These are phyloP conservation scores for Eilema griseolum DNA, from an alignment of 2,888 invertebrate species.

Conservation along the genomic window DNA sequence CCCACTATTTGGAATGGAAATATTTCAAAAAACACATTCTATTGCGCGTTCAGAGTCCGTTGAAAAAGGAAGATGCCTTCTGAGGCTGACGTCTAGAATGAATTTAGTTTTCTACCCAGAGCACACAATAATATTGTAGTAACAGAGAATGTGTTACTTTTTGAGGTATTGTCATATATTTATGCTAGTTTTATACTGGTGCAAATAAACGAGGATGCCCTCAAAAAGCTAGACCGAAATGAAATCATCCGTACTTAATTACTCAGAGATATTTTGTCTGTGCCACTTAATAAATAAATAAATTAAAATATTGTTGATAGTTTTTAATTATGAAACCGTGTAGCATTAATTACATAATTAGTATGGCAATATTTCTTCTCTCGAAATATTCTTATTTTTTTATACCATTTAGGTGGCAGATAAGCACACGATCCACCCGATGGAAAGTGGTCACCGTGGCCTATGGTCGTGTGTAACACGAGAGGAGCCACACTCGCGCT, in stretches of 20 bases:
- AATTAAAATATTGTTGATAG: too few relatives aligned
- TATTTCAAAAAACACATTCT: conserved; percentile 59
- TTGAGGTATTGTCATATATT: conserved; percentile 28
- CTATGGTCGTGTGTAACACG: too few relatives aligned
- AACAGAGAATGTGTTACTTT: conserved; percentile 44
- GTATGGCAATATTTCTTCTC: too few relatives aligned
- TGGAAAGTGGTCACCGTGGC: too few relatives aligned
- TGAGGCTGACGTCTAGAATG: conserved; percentile 55
- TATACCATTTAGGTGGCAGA: too few relatives aligned
- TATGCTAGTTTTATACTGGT: conserved; percentile 21
- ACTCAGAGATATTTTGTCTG: too few relatives aligned
- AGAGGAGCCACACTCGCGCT: too few relatives aligned
- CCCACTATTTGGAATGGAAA: conserved; percentile 54
- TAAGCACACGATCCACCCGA: too few relatives aligned
- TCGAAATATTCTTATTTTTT: too few relatives aligned
- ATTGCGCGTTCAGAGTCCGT: conserved; percentile 55
- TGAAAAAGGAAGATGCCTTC: conserved; percentile 47
- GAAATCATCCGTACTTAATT: conserved; percentile 23
- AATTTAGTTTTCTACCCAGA: conserved; percentile 22
- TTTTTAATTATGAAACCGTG: neutral
- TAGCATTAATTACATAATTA: neutral
- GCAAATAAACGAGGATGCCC: conserved; percentile 5
- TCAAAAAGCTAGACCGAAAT: conserved; percentile 29
- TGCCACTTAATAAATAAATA: too few relatives aligned
- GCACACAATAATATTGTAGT: conserved; percentile 26